phyloP scores from a whole-genome alignment of 1,140 invertebrate species.

The Hyles vespertilio region DNA sequence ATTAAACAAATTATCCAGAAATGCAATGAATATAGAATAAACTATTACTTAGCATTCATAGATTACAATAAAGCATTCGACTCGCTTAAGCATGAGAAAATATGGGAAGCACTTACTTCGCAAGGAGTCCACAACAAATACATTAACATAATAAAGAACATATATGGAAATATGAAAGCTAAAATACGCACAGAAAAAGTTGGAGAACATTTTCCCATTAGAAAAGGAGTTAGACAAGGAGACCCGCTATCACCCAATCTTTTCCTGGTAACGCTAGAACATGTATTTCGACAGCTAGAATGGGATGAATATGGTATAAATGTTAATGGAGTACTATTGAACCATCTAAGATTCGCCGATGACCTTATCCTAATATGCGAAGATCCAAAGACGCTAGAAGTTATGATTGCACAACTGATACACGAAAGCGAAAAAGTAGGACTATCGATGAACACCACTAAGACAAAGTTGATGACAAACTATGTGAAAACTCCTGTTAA shows the following conservation, averaged over 20 bases:
- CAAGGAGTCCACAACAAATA: constrained; percentile 21
- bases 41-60: constrained; percentile 21
- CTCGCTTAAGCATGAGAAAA: constrained; percentile 16
- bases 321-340: constrained; percentile 20
- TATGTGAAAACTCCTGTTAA: constrained; percentile 13
- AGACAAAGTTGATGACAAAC: constrained; percentile 27
- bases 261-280: constrained; percentile 20
- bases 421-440: constrained; percentile 21
- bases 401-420: constrained; percentile 20
- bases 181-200: constrained; percentile 16
- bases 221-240: constrained; percentile 24
- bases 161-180: constrained; percentile 17
- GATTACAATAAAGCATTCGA: constrained; percentile 30
- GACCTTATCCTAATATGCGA: constrained; percentile 18
- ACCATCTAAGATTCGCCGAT: constrained; percentile 24
- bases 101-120: constrained; percentile 20
- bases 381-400: constrained; percentile 15
- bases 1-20: constrained; percentile 26
- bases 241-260: constrained; percentile 28
- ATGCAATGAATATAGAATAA: constrained; percentile 21
- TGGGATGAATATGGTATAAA: constrained; percentile 22
- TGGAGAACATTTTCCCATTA: constrained; percentile 18
- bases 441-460: constrained; percentile 19
- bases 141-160: constrained; percentile 13
- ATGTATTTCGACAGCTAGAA: constrained; percentile 21